Evolutionary conservation across 2,888 invertebrate genomes (phyloP), one percentile per base, ranked within the genome.

Genomic region (Torymus auratus): DNA sequence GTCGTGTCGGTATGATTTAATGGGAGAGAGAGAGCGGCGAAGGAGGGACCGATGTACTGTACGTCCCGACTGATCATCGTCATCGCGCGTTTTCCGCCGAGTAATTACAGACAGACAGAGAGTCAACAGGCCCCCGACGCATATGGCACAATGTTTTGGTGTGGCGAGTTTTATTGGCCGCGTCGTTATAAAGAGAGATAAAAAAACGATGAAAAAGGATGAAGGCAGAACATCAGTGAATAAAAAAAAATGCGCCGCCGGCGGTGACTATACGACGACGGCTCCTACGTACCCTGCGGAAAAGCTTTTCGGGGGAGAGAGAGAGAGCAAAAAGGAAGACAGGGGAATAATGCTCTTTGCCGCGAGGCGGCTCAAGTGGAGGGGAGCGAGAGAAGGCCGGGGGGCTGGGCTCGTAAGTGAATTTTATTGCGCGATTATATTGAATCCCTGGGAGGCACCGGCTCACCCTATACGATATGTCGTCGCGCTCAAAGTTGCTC

Each of bases 401-500:
- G 17, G 20, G 17, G 41, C 70, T 17, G 67, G 11, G 15, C 56
- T 17, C 28, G 58, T 74, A 70, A 74, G 74, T 74, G 74, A 69
- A 74, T 80, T 80, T 80, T 80, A 80, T 79, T 79, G 79, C 79
- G 73, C 79, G 78, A 78, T 78, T 78, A 78, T 78, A 78, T 79
- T 79, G 78, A 69, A 79, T 79, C 73, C 73, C 78, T 50, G 78
- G 62, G 73, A 73, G 78, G 68, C 78, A 73, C 62, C 61, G 58
- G 62, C 58, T n/a, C n/a, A 68, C 41, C 41, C 41, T 41, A 41
- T 41, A 41, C 41, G 41, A 41, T 41, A 41, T 41, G 41, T 41
- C 5, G 41, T 7, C 41, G 41, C 41, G 41, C 41, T 41, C 41
- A 41, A 41, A 41, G 41, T 41, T 41, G 7, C 41, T 41, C 41